These are phyloP conservation scores for Papilio glaucus DNA, from an alignment of 1,140 invertebrate species.

Conservation along the genomic window DNA sequence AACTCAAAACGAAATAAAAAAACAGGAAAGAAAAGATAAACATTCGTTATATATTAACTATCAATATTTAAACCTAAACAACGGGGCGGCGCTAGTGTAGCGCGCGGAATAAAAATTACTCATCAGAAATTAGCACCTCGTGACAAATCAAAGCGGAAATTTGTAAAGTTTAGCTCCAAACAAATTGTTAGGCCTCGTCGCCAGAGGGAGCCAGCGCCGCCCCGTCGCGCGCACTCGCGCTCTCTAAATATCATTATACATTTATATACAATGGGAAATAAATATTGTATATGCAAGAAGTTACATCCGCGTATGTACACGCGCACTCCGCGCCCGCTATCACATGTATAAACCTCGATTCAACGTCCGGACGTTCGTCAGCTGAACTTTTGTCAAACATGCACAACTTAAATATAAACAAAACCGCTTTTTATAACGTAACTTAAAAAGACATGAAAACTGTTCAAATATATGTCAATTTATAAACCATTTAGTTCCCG, in stretches of 20 bases:
- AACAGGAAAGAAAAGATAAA: conserved; percentile 65
- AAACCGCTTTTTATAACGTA: too few relatives aligned
- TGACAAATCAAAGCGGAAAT: neutral
- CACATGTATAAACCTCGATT: conserved; percentile 53
- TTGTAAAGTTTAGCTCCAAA: conserved; percentile 26
- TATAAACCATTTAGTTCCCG: too few relatives aligned
- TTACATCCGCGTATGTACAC: conserved; percentile 76
- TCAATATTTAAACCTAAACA: conserved; percentile 64
- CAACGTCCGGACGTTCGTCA: conserved; percentile 37
- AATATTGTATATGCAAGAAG: conserved; percentile 75
- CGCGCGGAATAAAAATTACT: conserved; percentile 23
- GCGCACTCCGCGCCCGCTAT: conserved; percentile 58
- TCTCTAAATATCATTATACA: conserved; percentile 64
- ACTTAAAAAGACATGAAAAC: neutral
- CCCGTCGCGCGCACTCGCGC: conserved; percentile 42
- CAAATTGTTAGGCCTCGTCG: conserved; percentile 45
- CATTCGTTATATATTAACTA: conserved; percentile 72
- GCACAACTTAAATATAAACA: too few relatives aligned
- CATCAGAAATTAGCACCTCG: conserved; percentile 41
- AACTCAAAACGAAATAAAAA: conserved; percentile 72
- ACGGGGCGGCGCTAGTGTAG: conserved; percentile 52
- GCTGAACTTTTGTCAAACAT: neutral
- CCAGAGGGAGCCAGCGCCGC: conserved; percentile 42
- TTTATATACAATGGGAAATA: conserved; percentile 81
- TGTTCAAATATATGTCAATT: neutral